A percentile compares a stretch with the other conserved stretches of the same genome.
Evolutionary conservation across 2,113 vertebrate species (phyloP).

Genomic region (Anarrhichthys ocellatus): DNA sequence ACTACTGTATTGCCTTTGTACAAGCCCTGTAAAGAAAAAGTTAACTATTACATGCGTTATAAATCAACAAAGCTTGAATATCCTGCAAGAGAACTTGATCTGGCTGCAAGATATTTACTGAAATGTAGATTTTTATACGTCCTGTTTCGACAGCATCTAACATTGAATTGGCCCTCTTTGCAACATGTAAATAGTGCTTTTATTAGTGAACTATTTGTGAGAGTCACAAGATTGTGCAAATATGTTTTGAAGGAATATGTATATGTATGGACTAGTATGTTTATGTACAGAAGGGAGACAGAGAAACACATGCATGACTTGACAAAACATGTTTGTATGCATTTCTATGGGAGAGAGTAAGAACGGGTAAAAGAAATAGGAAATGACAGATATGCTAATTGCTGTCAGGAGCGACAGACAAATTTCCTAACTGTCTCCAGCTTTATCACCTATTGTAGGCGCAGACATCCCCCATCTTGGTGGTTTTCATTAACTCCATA

Average conservation of each 20-base stretch:
- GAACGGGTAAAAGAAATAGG: conserved; percentile 10
- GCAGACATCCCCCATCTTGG: conserved; percentile 25
- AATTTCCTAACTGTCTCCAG: conserved; percentile 62
- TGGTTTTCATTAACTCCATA: conserved; percentile 65
- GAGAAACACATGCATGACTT: background rate
- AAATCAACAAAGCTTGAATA: background rate
- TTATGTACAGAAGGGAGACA: background rate
- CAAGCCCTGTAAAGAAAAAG: background rate
- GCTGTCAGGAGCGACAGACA: conserved; percentile 52
- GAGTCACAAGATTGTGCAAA: background rate
- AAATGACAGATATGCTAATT: conserved; percentile 58
- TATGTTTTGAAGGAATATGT: background rate
- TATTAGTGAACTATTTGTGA: background rate
- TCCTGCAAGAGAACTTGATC: background rate
- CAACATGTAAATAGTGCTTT: background rate
- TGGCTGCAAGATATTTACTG: background rate
- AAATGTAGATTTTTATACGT: background rate
- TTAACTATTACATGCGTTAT: background rate
- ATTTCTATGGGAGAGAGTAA: background rate
- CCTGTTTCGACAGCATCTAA: too few species aligned
- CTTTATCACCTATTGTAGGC: conserved; percentile 54
- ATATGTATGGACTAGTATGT: background rate
- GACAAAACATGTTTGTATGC: background rate
- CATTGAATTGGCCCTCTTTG: background rate
- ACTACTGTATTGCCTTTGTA: background rate